Evolutionary conservation across 1,140 invertebrate genomes (phyloP), one percentile per base, ranked within the genome.

Genomic region (Telenomus remus): DNA sequence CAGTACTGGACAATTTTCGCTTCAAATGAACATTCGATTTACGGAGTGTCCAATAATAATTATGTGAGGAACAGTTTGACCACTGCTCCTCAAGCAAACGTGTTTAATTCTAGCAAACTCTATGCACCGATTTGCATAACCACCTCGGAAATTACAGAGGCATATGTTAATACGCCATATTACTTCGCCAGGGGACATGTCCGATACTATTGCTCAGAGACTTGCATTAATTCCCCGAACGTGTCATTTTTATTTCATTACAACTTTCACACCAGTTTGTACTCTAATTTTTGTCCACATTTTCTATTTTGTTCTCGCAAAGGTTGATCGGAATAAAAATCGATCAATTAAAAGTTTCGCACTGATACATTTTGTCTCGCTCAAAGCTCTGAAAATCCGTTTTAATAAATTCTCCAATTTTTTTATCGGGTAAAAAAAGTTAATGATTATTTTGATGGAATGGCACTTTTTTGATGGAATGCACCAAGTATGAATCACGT

Each of bases 141-240:
- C 71, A 81, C 74, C 73, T 79, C 74, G 81, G 80, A 82, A 81
- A 81, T 84, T 83, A 75, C 79, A 80, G 66, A 78, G 55, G 47
- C 53, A 70, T 63, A 50, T 68, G 73, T 79, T 82, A 74, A 73
- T 66, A 68, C 50, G 61, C 54, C 37, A 60, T 60, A 71, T 53
- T 19, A 15, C 42, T 50, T 54, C 27, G 46, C 71, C 57, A 55
- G 53, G 51, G 65, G 70, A 70, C 49, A 49, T 64, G 53, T 39
- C 59, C 55, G 59, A 66, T 65, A 75, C 74, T 80, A 79, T 79
- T 82, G 61, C 55, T 70, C 69, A 19, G 46, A 55, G 44, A 50
- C 51, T 60, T 50, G 19, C 65, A 80, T 81, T 81, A 81, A 81
- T 81, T 75, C 50, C 39, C 66, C 68, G 65, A 75, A 80, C 63